Conservation (phyloP, 2,888 invertebrate genomes). For the Campaea margaritaria region DNA sequence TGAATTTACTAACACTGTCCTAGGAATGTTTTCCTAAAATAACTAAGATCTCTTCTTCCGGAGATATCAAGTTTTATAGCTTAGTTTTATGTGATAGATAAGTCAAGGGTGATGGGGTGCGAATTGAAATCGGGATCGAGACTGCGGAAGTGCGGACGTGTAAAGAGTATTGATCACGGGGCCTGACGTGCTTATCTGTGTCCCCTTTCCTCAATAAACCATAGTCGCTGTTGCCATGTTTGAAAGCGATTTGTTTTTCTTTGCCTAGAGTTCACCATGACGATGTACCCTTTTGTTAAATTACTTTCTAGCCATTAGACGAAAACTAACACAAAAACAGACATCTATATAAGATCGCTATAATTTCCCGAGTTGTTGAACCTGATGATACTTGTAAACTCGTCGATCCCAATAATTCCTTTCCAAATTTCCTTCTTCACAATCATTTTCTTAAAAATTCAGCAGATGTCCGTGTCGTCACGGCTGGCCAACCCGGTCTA, state of each 20-base stretch:
- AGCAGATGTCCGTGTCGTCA: slow-evolving; percentile 10
- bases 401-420: background rate
- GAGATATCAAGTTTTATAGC: too few relatives aligned
- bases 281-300: too few relatives aligned
- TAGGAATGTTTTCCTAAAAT: too few relatives aligned
- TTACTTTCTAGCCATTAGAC: too few relatives aligned
- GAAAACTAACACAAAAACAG: too few relatives aligned
- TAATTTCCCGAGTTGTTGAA: too few relatives aligned
- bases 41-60: too few relatives aligned
- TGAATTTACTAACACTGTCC: too few relatives aligned
- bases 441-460: slow-evolving; percentile 4
- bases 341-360: too few relatives aligned
- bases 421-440: background rate
- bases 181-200: background rate
- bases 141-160: background rate
- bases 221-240: background rate
- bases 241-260: too few relatives aligned
- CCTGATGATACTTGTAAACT: too few relatives aligned
- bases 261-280: too few relatives aligned
- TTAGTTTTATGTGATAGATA: slow-evolving; percentile 1
- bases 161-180: slow-evolving; percentile 3
- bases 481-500: slow-evolving; percentile 16
- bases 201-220: background rate
- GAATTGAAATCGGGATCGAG: slow-evolving; percentile 8
- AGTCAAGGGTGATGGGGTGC: slow-evolving; percentile 5